phyloP scores from a whole-genome alignment of 53 echinoderm and acorn worm species.

The Antedon mediterranea region DNA sequence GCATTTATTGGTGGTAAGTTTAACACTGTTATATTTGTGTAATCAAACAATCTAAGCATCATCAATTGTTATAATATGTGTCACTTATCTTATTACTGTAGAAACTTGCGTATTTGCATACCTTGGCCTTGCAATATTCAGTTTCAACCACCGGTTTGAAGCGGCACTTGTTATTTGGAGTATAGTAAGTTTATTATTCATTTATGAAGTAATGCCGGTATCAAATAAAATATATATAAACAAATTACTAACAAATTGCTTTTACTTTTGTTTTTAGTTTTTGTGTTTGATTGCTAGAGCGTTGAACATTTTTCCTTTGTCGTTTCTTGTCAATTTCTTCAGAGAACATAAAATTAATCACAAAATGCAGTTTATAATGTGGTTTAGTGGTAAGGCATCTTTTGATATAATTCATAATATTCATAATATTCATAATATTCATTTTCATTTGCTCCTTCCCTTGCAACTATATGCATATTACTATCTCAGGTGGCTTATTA shows the following conservation, averaged over 20 bases:
- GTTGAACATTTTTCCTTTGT: constrained; percentile 73
- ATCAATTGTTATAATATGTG: background rate
- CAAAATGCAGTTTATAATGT: constrained; percentile 97
- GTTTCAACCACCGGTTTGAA: constrained; percentile 82
- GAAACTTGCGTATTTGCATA: constrained; percentile 95
- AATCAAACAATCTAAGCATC: no score
- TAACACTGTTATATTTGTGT: no score
- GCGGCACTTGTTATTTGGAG: constrained; percentile 79
- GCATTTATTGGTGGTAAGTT: constrained; percentile 78
- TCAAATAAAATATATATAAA: no score
- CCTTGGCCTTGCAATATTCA: constrained; percentile 80
- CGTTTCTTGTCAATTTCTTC: constrained; percentile 80
- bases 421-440: no score
- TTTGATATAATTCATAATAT: no score
- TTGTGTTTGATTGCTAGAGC: constrained; percentile 76
- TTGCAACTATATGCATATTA: no score
- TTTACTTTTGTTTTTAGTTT: constrained; percentile 32
- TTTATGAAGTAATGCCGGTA: no score
- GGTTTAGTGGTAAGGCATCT: constrained; percentile 82
- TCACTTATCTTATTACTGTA: constrained; percentile 6
- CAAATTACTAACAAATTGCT: background rate
- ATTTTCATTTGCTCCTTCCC: no score
- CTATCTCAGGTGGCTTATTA: no score
- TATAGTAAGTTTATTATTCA: constrained; percentile 45
- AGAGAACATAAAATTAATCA: constrained; percentile 79